A percentile compares a stretch with the other conserved stretches of the same genome.
phyloP scores from a whole-genome alignment of 2,797 vertebrate species.

The Danio tinwini region DNA sequence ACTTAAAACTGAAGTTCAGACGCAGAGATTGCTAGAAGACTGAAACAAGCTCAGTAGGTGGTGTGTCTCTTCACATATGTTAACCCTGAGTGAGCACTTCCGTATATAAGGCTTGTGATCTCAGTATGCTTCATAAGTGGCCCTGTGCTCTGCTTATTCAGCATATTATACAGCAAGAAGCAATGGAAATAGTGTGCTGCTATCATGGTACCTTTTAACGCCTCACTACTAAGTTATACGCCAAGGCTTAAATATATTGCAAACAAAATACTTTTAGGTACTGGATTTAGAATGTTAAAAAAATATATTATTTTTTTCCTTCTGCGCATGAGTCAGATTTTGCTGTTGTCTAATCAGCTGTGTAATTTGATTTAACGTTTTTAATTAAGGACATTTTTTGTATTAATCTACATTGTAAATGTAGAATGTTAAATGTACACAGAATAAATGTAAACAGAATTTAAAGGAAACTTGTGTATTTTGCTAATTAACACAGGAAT shows the following conservation, averaged over 20 bases:
- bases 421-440: neutral
- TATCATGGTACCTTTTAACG: neutral
- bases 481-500: neutral
- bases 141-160: conserved; percentile 15
- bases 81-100: neutral
- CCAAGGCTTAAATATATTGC: conserved; percentile 13
- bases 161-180: conserved; percentile 14
- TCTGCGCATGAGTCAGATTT: conserved; percentile 8
- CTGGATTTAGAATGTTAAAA: neutral
- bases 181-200: neutral
- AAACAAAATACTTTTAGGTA: neutral
- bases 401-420: conserved; percentile 12
- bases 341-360: neutral
- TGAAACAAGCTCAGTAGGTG: neutral
- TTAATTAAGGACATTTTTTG: neutral
- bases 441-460: conserved; percentile 20
- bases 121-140: conserved; percentile 21
- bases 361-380: neutral
- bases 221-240: conserved; percentile 3
- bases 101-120: conserved; percentile 10
- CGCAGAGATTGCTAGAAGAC: conserved; percentile 21
- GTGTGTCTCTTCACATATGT: neutral
- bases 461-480: neutral
- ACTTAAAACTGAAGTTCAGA: conserved; percentile 19
- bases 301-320: neutral